Evolutionary conservation across 1,140 invertebrate species (phyloP).

Genomic region (Drosophila gunungcola): DNA sequence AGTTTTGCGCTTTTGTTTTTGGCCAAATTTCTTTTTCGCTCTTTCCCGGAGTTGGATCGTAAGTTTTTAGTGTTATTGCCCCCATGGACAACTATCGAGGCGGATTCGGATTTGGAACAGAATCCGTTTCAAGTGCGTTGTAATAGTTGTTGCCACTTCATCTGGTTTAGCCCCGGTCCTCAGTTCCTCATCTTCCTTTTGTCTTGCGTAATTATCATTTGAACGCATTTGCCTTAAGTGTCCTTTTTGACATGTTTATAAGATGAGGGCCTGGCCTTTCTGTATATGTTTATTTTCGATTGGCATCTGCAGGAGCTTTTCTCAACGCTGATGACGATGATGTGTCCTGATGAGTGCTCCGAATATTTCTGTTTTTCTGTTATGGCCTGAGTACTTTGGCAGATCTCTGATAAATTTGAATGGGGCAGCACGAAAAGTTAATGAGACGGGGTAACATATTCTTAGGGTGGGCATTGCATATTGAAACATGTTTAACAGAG

Average conservation of each 20-base stretch:
- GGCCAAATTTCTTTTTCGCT: constrained; percentile 58
- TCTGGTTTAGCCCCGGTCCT: constrained; percentile 52
- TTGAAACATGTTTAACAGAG: too few species aligned
- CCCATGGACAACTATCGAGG: constrained; percentile 55
- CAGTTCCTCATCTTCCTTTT: constrained; percentile 36
- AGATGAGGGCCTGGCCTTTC: constrained; percentile 44
- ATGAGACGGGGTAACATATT: constrained; percentile 23
- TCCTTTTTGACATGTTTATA: constrained; percentile 83
- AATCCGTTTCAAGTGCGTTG: constrained; percentile 65
- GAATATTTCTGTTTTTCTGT: constrained; percentile 17
- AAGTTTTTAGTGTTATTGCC: constrained; percentile 82
- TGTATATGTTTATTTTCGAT: constrained; percentile 44
- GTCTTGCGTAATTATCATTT: constrained; percentile 75
- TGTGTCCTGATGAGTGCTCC: constrained; percentile 35
- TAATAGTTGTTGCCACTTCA: constrained; percentile 83
- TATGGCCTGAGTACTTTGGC: constrained; percentile 31
- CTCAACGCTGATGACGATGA: constrained; percentile 33
- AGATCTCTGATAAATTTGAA: constrained; percentile 38
- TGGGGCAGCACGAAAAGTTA: constrained; percentile 26
- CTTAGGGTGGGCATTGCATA: too few species aligned
- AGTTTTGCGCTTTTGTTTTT: constrained; percentile 75
- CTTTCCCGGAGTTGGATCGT: constrained; percentile 52
- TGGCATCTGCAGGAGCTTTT: constrained; percentile 40
- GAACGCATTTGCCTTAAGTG: constrained; percentile 79
- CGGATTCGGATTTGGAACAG: constrained; percentile 57